Evolutionary conservation across 2,888 invertebrate species (phyloP), one percentile per base, ranked within the genome.

Genomic region (Syrphus vitripennis): DNA sequence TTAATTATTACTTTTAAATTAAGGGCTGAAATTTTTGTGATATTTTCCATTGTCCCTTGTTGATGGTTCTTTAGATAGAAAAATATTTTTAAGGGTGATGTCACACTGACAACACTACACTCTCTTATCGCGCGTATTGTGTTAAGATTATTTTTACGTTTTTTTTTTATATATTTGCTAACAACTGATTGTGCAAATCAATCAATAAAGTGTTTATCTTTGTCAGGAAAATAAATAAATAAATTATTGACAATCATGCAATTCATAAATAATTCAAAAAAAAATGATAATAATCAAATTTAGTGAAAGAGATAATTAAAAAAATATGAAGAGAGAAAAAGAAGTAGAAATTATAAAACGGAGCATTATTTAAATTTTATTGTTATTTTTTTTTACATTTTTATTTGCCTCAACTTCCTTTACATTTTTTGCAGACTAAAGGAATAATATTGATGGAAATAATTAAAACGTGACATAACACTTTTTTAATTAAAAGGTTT

Each of bases 11-110:
- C 12, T 34, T 59, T 34, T 61, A 29, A 45, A 63, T 29, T 67
- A 61, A 53, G 57, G 72, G 67, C 61, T 67, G 14, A 59, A 74
- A 45, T 50, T 69, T 12, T 63, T 82, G 84, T 77, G 77, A 82
- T 86, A 82, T 75, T 65, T 69, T 77, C 81, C 61, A 67, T 61
- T 71, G 75, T 76, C 59, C 65, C 50, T 42, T 71, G 70, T 70
- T 42, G n/a, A n/a, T n/a, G 65, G 40, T 63, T 57, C 53, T 71
- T 14, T 72, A 14, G 29, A 16, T 24, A 21, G 26, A 50, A 21
- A 50, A 29, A 50, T 69, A 29, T 65, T 34, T n/a, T 29, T 75
- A 67, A 72, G 72, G 72, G 76, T 84, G 81, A 81, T 76, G 84
- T 84, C 81, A 84, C 53, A 81, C 84, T 71, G 29, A 50, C 40